Evolutionary conservation across 2,797 vertebrate species (phyloP), one percentile per base, ranked within the genome.

Genomic region (Lepilemur septentrionalis): DNA sequence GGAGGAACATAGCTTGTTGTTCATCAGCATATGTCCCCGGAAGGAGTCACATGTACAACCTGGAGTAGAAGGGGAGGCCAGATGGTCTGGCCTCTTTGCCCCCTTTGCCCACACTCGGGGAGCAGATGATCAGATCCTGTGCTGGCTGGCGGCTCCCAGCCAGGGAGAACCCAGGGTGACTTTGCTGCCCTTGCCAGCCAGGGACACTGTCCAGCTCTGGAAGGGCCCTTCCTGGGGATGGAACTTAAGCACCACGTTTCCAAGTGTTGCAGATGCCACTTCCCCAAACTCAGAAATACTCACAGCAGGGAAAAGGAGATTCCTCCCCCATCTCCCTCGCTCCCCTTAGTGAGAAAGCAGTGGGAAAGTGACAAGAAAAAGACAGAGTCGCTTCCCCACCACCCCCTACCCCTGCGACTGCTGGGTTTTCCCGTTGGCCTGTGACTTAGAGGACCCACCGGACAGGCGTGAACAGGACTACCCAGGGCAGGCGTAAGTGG

Each of bases 71-170:
- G 0, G 0, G 1, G 23, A 12, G 23, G 23, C 12, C 76, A 32
- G 38, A 38, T 38, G 38, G 38, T 38, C 38, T 38, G 38, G 38
- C 38, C 38, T 38, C 38, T 38, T 38, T 38, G 38, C 38, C 38
- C 38, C 11, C n/a, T 59, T 59, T 46, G 59, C 87, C 70, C 41
- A 28, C 0, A 2, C 11, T 48, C 22, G 4, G 12, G 1, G 11
- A 52, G 28, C 4, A 2, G 1, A 0, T 1, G 3, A 2, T n/a
- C 1, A 1, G 59, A 23, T 17, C 15, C 41, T 0, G 9, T 20
- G 52, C 52, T 5, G 72, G 28, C 61, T 12, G 22, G 70, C 0
- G 2, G 50, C 61, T 63, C 20, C 0, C 7, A 52, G 72, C 63
- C 50, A 10, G 0, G n/a, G 67, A 65, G 57, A 12, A 9, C 48